Percentiles rank a stretch among this genome's conserved stretches.
Evolutionary conservation across 53 echinoderm and acorn worm species (phyloP).

Genomic region (Henricia sp.): DNA sequence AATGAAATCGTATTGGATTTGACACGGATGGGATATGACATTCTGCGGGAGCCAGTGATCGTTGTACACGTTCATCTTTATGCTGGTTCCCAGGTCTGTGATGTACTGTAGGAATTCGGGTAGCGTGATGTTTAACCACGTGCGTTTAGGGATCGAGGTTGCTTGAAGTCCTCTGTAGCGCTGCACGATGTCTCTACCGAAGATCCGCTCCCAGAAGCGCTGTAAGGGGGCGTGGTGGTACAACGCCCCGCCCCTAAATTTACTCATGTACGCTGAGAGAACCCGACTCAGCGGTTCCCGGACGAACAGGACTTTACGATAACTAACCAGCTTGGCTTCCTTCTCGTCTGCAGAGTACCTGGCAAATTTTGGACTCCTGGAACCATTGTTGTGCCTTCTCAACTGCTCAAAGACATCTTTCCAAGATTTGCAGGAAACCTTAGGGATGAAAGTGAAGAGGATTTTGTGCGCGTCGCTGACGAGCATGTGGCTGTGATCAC

Average conservation of each 20-base stretch:
- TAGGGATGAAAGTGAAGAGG: constrained; percentile 82
- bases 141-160: not conserved
- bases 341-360: constrained; percentile 17
- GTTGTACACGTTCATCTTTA: constrained; percentile 40
- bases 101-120: constrained; percentile 72
- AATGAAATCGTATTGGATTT: constrained; percentile 79
- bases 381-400: not conserved
- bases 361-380: not conserved
- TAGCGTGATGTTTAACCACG: constrained; percentile 75
- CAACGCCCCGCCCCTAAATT: constrained; percentile 34
- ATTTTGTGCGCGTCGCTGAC: constrained; percentile 75
- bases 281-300: constrained; percentile 80
- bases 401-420: constrained; percentile 41
- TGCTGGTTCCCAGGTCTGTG: constrained; percentile 51
- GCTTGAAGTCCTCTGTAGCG: constrained; percentile 49
- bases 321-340: constrained; percentile 36
- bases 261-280: constrained; percentile 76
- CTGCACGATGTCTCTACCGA: constrained; percentile 59
- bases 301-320: constrained; percentile 81
- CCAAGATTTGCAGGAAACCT: constrained; percentile 82
- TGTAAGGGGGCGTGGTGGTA: constrained; percentile 25
- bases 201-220: constrained; percentile 69
- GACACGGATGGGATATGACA: constrained; percentile 65
- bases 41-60: constrained; percentile 87
- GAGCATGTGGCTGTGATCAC: constrained; percentile 28